phyloP scores from a whole-genome alignment of 1,140 invertebrate genomes.

The Nomia melanderi region DNA sequence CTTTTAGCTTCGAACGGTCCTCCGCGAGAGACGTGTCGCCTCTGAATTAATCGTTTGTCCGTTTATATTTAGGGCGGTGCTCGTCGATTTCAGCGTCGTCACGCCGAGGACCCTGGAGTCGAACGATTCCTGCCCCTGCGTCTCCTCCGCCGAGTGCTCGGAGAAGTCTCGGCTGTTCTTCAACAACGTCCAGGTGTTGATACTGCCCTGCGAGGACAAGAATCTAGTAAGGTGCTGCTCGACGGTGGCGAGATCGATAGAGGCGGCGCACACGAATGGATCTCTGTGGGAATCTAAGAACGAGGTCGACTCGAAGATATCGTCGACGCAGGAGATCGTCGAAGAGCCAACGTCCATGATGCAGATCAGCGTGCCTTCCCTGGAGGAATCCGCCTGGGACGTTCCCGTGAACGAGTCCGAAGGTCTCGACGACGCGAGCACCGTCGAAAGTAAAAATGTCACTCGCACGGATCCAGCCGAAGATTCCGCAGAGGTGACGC shows the following conservation, averaged over 20 bases:
- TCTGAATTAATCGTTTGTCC: slow-evolving; percentile 1
- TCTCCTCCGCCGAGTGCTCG: not conserved
- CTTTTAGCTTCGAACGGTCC: not conserved
- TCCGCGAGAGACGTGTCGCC: not conserved
- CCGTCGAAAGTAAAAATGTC: not conserved
- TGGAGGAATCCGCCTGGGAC: not conserved
- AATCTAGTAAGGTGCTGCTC: not conserved
- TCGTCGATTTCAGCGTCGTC: not conserved
- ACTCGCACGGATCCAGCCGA: not conserved
- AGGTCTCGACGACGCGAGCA: not conserved
- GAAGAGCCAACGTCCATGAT: not conserved
- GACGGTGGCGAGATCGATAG: not conserved
- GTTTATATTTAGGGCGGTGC: slow-evolving; percentile 1
- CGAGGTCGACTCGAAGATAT: no score
- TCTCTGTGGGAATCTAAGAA: not conserved
- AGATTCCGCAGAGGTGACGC: no score
- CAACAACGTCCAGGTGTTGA: not conserved
- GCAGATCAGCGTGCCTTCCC: not conserved
- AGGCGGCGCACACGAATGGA: not conserved
- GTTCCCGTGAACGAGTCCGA: not conserved
- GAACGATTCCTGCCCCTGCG: not conserved
- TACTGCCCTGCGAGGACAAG: not conserved
- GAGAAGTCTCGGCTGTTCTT: no score
- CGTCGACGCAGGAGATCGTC: not conserved
- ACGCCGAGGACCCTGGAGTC: not conserved